Evolutionary conservation across 2,888 invertebrate genomes (phyloP).

Genomic region (Myopa testacea): DNA sequence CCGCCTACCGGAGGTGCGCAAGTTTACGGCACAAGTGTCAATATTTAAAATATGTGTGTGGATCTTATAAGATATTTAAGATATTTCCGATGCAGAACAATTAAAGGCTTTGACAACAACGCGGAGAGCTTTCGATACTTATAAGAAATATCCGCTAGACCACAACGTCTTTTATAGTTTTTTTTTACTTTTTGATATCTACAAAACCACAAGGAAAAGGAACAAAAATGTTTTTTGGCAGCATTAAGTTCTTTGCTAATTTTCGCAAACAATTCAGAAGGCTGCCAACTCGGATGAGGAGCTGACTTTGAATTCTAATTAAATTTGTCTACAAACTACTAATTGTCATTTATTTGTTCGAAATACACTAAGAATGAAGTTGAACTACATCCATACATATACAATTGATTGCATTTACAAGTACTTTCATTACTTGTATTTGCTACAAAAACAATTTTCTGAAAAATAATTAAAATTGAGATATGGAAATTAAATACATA

Average conservation of each 20-base stretch:
- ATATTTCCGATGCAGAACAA: not conserved
- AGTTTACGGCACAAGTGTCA: conserved; percentile 56
- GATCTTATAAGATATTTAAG: not conserved
- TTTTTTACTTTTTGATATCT: too few species aligned
- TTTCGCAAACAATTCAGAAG: not conserved
- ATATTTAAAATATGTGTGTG: too few species aligned
- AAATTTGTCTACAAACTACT: not conserved
- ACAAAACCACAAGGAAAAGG: too few species aligned
- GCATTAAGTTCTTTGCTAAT: too few species aligned
- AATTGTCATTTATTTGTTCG: not conserved
- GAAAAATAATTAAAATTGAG: not conserved
- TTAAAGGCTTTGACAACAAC: not conserved
- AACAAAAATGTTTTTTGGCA: too few species aligned
- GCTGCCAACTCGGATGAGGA: not conserved
- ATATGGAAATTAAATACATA: too few species aligned
- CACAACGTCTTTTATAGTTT: too few species aligned
- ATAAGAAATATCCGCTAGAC: too few species aligned
- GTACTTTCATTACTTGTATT: not conserved
- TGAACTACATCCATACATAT: not conserved
- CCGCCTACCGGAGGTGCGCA: conserved; percentile 54
- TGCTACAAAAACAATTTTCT: not conserved
- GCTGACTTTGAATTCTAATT: not conserved
- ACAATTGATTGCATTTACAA: conserved; percentile 72
- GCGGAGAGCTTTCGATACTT: not conserved
- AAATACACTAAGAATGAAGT: not conserved